Percentiles rank a stretch among this genome's conserved stretches.
Conservation (phyloP, 2,797 vertebrate genomes). For the Poeciliopsis turneri region DNA sequence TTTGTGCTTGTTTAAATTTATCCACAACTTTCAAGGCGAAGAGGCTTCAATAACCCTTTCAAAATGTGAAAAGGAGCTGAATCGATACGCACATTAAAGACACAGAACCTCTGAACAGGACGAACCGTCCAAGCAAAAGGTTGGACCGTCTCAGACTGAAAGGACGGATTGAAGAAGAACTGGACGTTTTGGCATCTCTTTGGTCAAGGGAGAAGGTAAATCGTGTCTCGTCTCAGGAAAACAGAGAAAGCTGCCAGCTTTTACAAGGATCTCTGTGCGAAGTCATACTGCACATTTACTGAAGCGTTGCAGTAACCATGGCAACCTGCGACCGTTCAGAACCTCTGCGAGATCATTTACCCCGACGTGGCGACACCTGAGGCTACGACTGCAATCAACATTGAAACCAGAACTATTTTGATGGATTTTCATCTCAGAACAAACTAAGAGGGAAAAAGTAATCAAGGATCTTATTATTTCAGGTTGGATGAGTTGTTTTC, state of each 20-base stretch:
- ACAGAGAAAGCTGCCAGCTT: slow-evolving; percentile 41
- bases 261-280: slow-evolving; percentile 46
- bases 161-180: slow-evolving; percentile 57
- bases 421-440: not conserved
- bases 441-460: not conserved
- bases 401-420: not conserved
- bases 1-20: slow-evolving; percentile 16
- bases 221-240: slow-evolving; percentile 40
- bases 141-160: slow-evolving; percentile 54
- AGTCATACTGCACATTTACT: slow-evolving; percentile 31
- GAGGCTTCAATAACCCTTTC: slow-evolving; percentile 18
- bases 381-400: not conserved
- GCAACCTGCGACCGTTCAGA: not conserved
- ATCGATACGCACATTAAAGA: slow-evolving; percentile 15
- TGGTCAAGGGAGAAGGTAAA: slow-evolving; percentile 61
- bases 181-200: slow-evolving; percentile 69
- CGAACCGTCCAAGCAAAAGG: not conserved
- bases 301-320: slow-evolving; percentile 21
- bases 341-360: not conserved
- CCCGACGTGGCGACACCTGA: not conserved
- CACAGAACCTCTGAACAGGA: not conserved
- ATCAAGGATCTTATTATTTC: not conserved
- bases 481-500: not conserved
- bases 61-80: slow-evolving; percentile 31
- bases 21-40: slow-evolving; percentile 34